Evolutionary conservation across 2,888 invertebrate species (phyloP).

Genomic region (Meandrusa payeni): DNA sequence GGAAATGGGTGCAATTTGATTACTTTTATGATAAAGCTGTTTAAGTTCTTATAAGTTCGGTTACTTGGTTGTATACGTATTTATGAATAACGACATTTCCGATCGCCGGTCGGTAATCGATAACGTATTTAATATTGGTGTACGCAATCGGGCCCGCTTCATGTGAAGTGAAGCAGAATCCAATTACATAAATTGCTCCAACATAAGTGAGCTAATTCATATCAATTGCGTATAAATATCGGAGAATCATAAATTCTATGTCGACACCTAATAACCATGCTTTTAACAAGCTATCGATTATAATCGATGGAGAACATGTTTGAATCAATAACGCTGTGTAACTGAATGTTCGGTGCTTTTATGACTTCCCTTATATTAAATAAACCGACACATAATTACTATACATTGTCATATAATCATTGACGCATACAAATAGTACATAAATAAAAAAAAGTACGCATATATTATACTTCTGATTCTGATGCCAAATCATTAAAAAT

Average conservation of each 20-base stretch:
- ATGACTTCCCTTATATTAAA: not conserved
- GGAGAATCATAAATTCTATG: constrained; percentile 5
- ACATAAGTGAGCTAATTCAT: constrained; percentile 7
- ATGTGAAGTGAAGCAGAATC: constrained; percentile 14
- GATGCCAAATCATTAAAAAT: too few species aligned
- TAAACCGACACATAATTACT: too few species aligned
- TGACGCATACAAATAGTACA: too few species aligned
- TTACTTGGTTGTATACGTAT: constrained; percentile 1
- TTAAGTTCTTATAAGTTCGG: constrained; percentile 5
- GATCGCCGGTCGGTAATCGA: constrained; percentile 7
- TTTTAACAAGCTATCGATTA: constrained; percentile 4
- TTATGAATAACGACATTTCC: constrained; percentile 17
- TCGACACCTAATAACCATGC: constrained; percentile 8
- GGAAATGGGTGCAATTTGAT: constrained; percentile 42
- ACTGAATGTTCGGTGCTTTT: not conserved
- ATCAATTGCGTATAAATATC: constrained; percentile 14
- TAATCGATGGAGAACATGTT: not conserved
- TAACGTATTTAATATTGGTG: constrained; percentile 11
- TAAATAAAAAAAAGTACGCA: too few species aligned
- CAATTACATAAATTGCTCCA: constrained; percentile 19
- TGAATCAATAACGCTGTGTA: constrained; percentile 3
- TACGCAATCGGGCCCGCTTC: constrained; percentile 9
- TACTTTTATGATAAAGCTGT: constrained; percentile 29
- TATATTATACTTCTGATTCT: too few species aligned
- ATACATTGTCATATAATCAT: too few species aligned